A percentile compares a stretch with the other conserved stretches of the same genome.
Conservation (phyloP, 2,888 invertebrate species). For the Byasa hedistus region DNA sequence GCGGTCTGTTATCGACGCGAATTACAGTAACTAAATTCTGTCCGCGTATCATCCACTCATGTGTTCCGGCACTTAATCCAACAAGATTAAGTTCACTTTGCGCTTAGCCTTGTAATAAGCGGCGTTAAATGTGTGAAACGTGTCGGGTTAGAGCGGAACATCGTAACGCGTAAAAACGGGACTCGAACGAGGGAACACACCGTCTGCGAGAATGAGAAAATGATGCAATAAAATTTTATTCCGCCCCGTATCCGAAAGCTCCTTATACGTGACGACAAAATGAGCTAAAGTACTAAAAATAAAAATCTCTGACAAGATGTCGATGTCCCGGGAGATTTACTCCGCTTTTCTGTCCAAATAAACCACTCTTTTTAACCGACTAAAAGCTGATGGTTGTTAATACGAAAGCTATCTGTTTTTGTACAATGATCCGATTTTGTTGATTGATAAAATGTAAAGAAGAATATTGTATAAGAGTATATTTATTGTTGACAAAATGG, state of each 20-base stretch:
- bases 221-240: conserved; percentile 45
- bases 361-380: conserved; percentile 4
- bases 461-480: too few relatives aligned
- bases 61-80: conserved; percentile 30
- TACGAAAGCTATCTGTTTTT: too few relatives aligned
- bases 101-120: conserved; percentile 29
- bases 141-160: conserved; percentile 26
- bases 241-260: conserved; percentile 34
- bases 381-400: too few relatives aligned
- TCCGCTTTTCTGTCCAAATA: conserved; percentile 13
- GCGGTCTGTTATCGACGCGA: not conserved
- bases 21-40: conserved; percentile 19
- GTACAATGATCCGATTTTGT: too few relatives aligned
- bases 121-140: conserved; percentile 26
- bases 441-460: too few relatives aligned
- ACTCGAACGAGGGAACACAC: conserved; percentile 34
- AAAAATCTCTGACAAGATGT: conserved; percentile 15
- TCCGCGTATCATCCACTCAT: conserved; percentile 29
- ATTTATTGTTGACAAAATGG: too few relatives aligned
- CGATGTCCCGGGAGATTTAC: conserved; percentile 1
- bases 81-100: conserved; percentile 29
- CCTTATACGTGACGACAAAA: conserved; percentile 28
- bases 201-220: conserved; percentile 40
- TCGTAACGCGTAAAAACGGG: conserved; percentile 27
- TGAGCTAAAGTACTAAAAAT: conserved; percentile 21